Percentiles rank a stretch among this genome's conserved stretches.
Evolutionary conservation across 2,888 invertebrate genomes (phyloP).

Genomic region (Actias luna): DNA sequence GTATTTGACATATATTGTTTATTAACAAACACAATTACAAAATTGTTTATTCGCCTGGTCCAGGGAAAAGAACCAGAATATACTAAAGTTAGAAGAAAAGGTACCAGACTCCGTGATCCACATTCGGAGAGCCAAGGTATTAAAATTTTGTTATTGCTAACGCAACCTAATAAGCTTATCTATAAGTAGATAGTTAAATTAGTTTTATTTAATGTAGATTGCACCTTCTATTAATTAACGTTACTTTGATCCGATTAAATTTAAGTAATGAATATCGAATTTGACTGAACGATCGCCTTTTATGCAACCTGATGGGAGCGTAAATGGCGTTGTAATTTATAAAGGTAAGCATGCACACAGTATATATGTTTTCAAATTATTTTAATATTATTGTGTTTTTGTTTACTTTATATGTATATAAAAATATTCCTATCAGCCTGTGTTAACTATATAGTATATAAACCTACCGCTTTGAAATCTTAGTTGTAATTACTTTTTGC

Average conservation of each 20-base stretch:
- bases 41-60: background rate
- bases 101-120: conserved; percentile 88
- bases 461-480: background rate
- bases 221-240: conserved; percentile 71
- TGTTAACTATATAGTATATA: background rate
- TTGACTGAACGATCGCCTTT: conserved; percentile 79
- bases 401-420: conserved; percentile 11
- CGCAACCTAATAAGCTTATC: conserved; percentile 52
- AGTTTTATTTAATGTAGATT: conserved; percentile 74
- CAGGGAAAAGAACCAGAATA: conserved; percentile 91
- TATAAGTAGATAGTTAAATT: conserved; percentile 72
- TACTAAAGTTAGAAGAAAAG: conserved; percentile 92
- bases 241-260: conserved; percentile 72
- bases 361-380: conserved; percentile 51
- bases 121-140: conserved; percentile 93
- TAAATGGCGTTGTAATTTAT: conserved; percentile 79
- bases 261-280: conserved; percentile 72
- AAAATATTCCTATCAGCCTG: background rate
- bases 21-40: too few relatives aligned
- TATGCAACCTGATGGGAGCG: conserved; percentile 80
- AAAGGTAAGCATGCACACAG: conserved; percentile 81
- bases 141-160: conserved; percentile 21
- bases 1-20: too few relatives aligned
- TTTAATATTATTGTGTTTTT: conserved; percentile 25
- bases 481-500: background rate